A percentile compares a stretch with the other conserved stretches of the same genome.
Evolutionary conservation across 2,113 vertebrate species (phyloP).

Genomic region (Paramisgurnus dabryanus): DNA sequence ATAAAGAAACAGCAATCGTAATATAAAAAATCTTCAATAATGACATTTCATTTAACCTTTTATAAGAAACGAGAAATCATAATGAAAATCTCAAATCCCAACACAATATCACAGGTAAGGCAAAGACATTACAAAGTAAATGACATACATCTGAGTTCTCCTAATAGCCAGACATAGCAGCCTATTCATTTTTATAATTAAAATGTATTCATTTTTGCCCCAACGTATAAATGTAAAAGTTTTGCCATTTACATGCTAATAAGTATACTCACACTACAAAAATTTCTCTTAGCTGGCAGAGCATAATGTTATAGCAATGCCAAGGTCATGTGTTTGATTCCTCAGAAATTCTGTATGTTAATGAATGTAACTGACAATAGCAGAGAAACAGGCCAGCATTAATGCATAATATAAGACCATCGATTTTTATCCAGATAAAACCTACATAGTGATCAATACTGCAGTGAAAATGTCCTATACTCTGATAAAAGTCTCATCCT

Average conservation of each 20-base stretch:
- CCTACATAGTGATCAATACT: too few species aligned
- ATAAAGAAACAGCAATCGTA: neutral
- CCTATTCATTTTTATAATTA: neutral
- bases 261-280: too few species aligned
- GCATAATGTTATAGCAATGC: too few species aligned
- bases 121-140: neutral
- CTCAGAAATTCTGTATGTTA: neutral
- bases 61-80: neutral
- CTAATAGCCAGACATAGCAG: neutral
- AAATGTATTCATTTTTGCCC: neutral
- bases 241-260: neutral
- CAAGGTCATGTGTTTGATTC: too few species aligned
- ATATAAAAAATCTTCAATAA: neutral
- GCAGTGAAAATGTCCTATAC: too few species aligned
- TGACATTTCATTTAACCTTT: neutral
- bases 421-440: too few species aligned
- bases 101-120: neutral
- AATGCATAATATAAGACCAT: too few species aligned
- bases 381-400: too few species aligned
- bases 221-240: neutral
- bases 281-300: too few species aligned
- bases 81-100: slow-evolving; percentile 14
- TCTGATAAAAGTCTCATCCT: too few species aligned
- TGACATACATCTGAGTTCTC: neutral
- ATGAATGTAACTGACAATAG: too few species aligned